phyloP scores from a whole-genome alignment of 1,140 invertebrate species.

The Anastrepha ludens region DNA sequence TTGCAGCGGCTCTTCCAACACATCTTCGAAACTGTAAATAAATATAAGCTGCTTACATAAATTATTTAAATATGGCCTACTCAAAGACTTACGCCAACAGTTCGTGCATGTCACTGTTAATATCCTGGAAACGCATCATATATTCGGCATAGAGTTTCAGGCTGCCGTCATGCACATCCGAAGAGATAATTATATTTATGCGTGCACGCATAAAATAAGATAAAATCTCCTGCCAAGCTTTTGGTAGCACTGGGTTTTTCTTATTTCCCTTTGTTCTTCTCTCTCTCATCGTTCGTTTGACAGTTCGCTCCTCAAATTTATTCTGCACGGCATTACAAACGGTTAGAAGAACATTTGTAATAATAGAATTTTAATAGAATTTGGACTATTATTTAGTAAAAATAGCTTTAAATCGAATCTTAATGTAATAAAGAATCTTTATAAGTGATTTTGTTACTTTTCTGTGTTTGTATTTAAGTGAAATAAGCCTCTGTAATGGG shows the following conservation, averaged over 20 bases:
- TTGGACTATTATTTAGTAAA: too few relatives aligned
- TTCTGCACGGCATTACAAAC: too few relatives aligned
- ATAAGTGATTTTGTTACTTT: too few relatives aligned
- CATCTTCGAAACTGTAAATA: slow-evolving; percentile 93
- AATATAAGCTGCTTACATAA: not conserved
- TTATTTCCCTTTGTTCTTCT: too few relatives aligned
- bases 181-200: slow-evolving; percentile 88
- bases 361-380: too few relatives aligned
- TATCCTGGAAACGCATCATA: slow-evolving; percentile 86
- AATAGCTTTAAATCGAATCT: too few relatives aligned
- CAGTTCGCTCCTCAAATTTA: too few relatives aligned
- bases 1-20: slow-evolving; percentile 91
- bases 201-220: slow-evolving; percentile 81
- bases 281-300: too few relatives aligned
- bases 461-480: too few relatives aligned
- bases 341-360: too few relatives aligned
- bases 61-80: not conserved
- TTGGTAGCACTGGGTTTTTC: slow-evolving; percentile 92
- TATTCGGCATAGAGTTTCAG: slow-evolving; percentile 87
- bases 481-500: too few relatives aligned
- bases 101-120: slow-evolving; percentile 76
- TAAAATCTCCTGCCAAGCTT: slow-evolving; percentile 87
- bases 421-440: too few relatives aligned
- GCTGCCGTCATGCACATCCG: slow-evolving; percentile 80
- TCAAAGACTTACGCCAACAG: slow-evolving; percentile 73